Evolutionary conservation across 2,888 invertebrate species (phyloP).

Genomic region (Crematogaster levior): DNA sequence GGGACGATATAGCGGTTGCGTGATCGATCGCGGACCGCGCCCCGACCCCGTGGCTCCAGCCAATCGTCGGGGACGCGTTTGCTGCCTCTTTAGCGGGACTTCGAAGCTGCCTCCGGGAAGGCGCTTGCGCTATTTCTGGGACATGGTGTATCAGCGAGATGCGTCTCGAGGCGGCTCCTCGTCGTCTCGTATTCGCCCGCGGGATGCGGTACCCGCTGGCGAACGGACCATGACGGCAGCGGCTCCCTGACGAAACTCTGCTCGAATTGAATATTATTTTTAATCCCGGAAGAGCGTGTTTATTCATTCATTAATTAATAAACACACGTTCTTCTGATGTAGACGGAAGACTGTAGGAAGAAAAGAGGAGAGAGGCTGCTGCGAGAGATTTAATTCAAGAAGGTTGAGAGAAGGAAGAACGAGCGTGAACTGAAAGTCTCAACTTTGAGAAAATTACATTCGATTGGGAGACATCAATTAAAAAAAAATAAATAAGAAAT

Average conservation of each 20-base stretch:
- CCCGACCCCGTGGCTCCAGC: slow-evolving; percentile 74
- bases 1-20: slow-evolving; percentile 83
- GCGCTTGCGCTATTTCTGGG: slow-evolving; percentile 76
- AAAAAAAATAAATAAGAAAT: background rate
- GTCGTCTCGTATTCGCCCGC: slow-evolving; percentile 41
- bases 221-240: background rate
- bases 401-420: background rate
- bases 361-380: background rate
- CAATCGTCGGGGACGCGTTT: slow-evolving; percentile 69
- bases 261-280: slow-evolving; percentile 20
- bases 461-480: too few relatives aligned
- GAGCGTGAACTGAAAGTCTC: background rate
- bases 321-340: background rate
- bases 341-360: background rate
- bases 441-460: background rate
- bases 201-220: slow-evolving; percentile 22
- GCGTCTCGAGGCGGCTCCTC: slow-evolving; percentile 62
- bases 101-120: slow-evolving; percentile 59
- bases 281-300: background rate
- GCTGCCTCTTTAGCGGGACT: slow-evolving; percentile 34
- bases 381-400: background rate
- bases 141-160: slow-evolving; percentile 53
- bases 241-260: background rate
- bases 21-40: slow-evolving; percentile 72
- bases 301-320: too few relatives aligned